These are phyloP conservation scores for Cranoglanis bouderius DNA, from an alignment of 2,113 vertebrate genomes.

Conservation along the genomic window DNA sequence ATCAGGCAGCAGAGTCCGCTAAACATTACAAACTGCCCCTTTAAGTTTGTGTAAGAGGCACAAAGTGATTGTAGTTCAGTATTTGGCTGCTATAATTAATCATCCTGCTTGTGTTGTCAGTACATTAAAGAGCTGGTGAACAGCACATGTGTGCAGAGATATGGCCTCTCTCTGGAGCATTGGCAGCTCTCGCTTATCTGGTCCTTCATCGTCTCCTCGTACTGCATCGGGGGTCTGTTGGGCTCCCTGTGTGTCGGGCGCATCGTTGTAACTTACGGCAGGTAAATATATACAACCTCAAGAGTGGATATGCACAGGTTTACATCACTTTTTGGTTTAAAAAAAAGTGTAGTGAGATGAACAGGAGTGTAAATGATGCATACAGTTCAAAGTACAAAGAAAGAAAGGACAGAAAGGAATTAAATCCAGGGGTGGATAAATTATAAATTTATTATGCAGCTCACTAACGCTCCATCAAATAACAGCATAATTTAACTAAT, in stretches of 20 bases:
- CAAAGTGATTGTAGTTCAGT: background rate
- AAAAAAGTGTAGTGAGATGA: background rate
- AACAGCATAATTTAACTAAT: background rate
- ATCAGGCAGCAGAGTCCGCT: background rate
- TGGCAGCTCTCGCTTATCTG: slow-evolving; percentile 72
- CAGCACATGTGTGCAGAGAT: slow-evolving; percentile 65
- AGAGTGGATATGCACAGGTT: background rate
- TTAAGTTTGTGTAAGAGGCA: background rate
- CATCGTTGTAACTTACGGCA: slow-evolving; percentile 59
- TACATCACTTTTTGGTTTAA: background rate
- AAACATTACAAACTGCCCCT: background rate
- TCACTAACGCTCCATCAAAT: background rate
- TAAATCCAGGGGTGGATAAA: background rate
- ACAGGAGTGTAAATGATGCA: background rate
- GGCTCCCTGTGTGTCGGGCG: slow-evolving; percentile 51
- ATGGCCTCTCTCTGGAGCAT: slow-evolving; percentile 55
- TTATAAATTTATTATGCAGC: background rate
- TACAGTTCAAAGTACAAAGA: background rate
- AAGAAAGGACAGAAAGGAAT: background rate
- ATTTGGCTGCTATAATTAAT: background rate
- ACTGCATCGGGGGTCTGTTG: slow-evolving; percentile 69
- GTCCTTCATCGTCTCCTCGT: slow-evolving; percentile 74
- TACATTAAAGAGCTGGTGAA: slow-evolving; percentile 73
- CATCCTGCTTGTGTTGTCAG: slow-evolving; percentile 43
- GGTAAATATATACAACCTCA: slow-evolving; percentile 56